A percentile compares a stretch with the other conserved stretches of the same genome.
These are phyloP conservation scores for Acanthurus leucopareius DNA, from an alignment of 2,797 vertebrate genomes.

Conservation along the genomic window DNA sequence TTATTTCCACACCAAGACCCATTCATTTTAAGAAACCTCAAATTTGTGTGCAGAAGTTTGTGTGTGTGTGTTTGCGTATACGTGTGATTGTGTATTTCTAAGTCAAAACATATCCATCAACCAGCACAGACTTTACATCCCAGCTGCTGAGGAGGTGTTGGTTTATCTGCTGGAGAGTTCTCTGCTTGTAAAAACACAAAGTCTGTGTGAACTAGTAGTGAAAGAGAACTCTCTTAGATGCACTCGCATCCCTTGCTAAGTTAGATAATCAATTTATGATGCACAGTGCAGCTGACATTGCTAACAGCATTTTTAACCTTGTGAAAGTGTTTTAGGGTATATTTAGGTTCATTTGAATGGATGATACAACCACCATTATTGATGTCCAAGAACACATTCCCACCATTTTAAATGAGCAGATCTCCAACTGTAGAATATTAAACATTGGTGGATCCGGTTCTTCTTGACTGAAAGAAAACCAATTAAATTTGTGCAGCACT, in stretches of 20 bases:
- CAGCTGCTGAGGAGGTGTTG: background rate
- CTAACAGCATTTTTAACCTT: constrained; percentile 24
- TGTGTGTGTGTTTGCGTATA: background rate
- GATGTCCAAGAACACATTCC: constrained; percentile 33
- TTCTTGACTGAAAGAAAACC: constrained; percentile 31
- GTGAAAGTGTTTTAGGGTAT: constrained; percentile 19
- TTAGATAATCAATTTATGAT: constrained; percentile 24
- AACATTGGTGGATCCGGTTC: constrained; percentile 28
- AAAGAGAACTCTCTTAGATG: background rate
- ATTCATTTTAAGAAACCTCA: background rate
- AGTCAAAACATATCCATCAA: constrained; percentile 2
- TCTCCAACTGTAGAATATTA: constrained; percentile 38
- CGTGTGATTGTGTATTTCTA: background rate
- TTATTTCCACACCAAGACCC: too few relatives aligned
- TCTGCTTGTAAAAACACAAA: background rate
- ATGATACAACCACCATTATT: constrained; percentile 26
- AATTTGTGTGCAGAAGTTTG: constrained; percentile 24
- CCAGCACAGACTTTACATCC: background rate
- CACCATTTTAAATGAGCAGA: constrained; percentile 35
- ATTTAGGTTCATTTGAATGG: constrained; percentile 42
- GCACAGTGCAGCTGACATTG: background rate
- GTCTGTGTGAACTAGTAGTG: constrained; percentile 1
- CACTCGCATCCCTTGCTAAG: constrained; percentile 16
- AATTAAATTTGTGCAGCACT: constrained; percentile 15
- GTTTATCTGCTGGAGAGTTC: background rate